A percentile compares a stretch with the other conserved stretches of the same genome.
Conservation (phyloP, 1,140 invertebrate genomes). For the Magallana ariakensis region DNA sequence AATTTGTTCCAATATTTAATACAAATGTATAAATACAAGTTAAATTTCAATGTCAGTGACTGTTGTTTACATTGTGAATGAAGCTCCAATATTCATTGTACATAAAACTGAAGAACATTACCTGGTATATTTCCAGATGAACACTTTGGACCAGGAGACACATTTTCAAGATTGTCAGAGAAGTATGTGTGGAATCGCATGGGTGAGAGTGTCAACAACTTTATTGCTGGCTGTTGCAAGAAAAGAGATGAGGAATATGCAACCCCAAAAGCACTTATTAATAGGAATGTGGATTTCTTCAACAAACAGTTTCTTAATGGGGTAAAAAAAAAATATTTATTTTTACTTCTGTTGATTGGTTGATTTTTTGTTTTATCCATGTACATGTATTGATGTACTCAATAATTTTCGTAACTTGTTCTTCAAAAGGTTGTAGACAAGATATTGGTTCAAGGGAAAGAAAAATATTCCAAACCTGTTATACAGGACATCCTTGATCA, state of each 20-base stretch:
- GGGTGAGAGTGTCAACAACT: constrained; percentile 42
- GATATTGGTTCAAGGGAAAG: neutral
- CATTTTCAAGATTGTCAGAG: constrained; percentile 32
- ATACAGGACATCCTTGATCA: neutral
- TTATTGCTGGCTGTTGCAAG: constrained; percentile 50
- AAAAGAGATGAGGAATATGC: constrained; percentile 33
- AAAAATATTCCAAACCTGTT: neutral
- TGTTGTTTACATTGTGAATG: too few species aligned
- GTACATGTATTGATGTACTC: too few species aligned
- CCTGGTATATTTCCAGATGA: constrained; percentile 16
- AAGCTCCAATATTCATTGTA: too few species aligned
- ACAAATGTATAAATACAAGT: too few species aligned
- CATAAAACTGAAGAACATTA: too few species aligned
- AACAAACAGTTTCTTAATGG: constrained; percentile 51
- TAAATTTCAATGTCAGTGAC: too few species aligned
- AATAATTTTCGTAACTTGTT: too few species aligned
- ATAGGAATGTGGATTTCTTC: constrained; percentile 45
- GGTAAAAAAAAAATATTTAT: constrained; percentile 34
- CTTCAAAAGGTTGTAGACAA: neutral
- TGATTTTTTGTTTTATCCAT: neutral
- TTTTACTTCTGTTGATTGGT: constrained; percentile 10
- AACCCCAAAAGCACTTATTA: constrained; percentile 9
- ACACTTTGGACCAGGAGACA: constrained; percentile 42
- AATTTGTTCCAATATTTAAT: too few species aligned
- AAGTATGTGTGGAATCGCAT: constrained; percentile 56